A percentile compares a stretch with the other conserved stretches of the same genome.
Conservation (phyloP, 2,797 vertebrate species). For the Alauda arvensis region DNA sequence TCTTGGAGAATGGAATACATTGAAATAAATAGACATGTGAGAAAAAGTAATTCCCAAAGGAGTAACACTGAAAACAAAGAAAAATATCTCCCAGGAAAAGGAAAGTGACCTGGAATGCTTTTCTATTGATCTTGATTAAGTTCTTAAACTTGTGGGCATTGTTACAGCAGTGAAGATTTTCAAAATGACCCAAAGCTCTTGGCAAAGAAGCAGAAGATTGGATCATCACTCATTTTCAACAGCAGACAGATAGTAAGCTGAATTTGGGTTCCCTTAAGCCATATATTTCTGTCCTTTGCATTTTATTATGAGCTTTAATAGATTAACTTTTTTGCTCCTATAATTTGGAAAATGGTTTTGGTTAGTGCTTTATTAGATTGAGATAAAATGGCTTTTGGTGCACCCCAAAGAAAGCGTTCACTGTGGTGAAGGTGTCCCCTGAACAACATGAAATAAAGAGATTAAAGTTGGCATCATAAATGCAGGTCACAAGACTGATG, state of each 20-base stretch:
- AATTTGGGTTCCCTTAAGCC: background rate
- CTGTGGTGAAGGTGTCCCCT: background rate
- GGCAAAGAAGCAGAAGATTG: background rate
- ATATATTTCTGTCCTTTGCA: background rate
- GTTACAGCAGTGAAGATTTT: background rate
- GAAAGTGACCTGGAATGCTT: slow-evolving; percentile 10
- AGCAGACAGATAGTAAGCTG: background rate
- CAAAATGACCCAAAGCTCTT: background rate
- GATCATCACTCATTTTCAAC: background rate
- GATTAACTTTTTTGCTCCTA: background rate
- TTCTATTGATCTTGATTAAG: slow-evolving; percentile 6
- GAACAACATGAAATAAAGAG: background rate
- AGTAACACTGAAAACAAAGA: background rate
- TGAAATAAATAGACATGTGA: background rate
- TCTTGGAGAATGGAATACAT: background rate
- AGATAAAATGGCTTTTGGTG: background rate
- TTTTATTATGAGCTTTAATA: background rate
- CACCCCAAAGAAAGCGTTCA: background rate
- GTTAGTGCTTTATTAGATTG: background rate
- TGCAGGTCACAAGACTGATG: background rate
- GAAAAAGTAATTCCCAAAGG: background rate
- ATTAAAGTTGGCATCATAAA: background rate
- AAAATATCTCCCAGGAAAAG: background rate
- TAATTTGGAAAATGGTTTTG: background rate
- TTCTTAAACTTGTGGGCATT: background rate